Conservation (phyloP, 2,888 invertebrate genomes). For the Drosophila formosana region DNA sequence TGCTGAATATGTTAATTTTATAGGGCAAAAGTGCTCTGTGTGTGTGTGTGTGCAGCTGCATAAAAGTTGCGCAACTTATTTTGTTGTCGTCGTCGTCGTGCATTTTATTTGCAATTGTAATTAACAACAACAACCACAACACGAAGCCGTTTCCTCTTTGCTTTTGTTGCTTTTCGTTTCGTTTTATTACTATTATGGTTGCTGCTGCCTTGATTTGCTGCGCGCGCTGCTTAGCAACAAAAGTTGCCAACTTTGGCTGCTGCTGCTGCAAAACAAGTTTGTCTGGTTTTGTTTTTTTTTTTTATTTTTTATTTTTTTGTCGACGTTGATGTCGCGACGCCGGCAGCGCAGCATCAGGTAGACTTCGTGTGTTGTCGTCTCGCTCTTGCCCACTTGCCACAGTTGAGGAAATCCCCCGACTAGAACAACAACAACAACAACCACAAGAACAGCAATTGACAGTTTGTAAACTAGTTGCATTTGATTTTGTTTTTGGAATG, state of each 20-base stretch:
- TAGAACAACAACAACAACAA: constrained; percentile 6
- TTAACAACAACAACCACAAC: constrained; percentile 39
- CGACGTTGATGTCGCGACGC: not conserved
- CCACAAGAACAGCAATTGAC: not conserved
- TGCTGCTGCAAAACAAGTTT: constrained; percentile 57
- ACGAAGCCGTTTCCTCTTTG: constrained; percentile 54
- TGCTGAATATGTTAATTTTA: constrained; percentile 59
- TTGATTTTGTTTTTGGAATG: constrained; percentile 40
- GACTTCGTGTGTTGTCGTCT: not conserved
- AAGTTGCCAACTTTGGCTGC: constrained; percentile 48
- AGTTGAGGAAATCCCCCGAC: constrained; percentile 34
- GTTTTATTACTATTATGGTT: constrained; percentile 29
- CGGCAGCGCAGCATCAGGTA: constrained; percentile 12
- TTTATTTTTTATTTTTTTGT: too few relatives aligned
- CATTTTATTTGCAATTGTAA: constrained; percentile 75
- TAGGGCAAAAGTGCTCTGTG: constrained; percentile 54
- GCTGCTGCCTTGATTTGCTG: constrained; percentile 55
- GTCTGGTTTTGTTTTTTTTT: constrained; percentile 46
- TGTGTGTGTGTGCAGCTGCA: constrained; percentile 34
- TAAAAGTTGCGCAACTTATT: constrained; percentile 71
- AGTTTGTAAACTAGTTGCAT: constrained; percentile 36
- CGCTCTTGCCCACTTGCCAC: not conserved
- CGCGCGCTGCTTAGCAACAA: constrained; percentile 69
- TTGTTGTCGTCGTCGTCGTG: constrained; percentile 15
- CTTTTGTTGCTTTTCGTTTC: constrained; percentile 22